Evolutionary conservation across 2,113 vertebrate species (phyloP), one percentile per base, ranked within the genome.

Genomic region (Hippocampus zosterae): DNA sequence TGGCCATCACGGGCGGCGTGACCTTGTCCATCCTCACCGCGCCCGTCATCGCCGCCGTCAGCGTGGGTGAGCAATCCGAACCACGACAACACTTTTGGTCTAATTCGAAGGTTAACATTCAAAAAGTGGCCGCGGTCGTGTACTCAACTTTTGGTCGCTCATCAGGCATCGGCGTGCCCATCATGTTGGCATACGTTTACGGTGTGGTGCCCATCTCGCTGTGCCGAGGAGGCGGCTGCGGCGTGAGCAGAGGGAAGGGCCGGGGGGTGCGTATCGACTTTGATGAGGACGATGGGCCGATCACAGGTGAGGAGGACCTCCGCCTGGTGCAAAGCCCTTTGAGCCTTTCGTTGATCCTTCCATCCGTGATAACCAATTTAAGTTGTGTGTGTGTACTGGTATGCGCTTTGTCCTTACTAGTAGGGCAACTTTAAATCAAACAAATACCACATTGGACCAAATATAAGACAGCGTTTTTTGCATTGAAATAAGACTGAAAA

Each of bases 181-280:
- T 99, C 92, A 99, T 99, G 97, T 74, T 99, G 91, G 97, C 97
- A 1, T 99, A 99, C 1, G 97, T 99, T 62, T 99, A 99, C 13
- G 97, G 97, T 0, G 97, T 99, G 0, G 97, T 99, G 69, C 97
- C 97, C 37, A 96, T 99, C 83, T 99, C 96, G 3, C 93, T 99
- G 83, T 99, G 97, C 84, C 93, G 97, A 4, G 96, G 97, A 0
- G 96, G 97, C 0, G 97, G 97, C 78, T 98, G 97, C 23, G 97
- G 97, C 0, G 97, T 99, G 41, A 99, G 96, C 90, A 91, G 96
- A 13, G 97, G 95, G 77, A 98, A 98, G 0, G 97, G 97, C 0
- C 94, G 96, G 23, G 96, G 97, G 0, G 95, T 99, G 16, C 93
- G 97, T 76, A 98, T 99, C 18, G 97, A 98, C 85, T 99, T 99